Evolutionary conservation across 2,888 invertebrate genomes (phyloP), one percentile per base, ranked within the genome.

Genomic region (Yponomeuta sedellus): DNA sequence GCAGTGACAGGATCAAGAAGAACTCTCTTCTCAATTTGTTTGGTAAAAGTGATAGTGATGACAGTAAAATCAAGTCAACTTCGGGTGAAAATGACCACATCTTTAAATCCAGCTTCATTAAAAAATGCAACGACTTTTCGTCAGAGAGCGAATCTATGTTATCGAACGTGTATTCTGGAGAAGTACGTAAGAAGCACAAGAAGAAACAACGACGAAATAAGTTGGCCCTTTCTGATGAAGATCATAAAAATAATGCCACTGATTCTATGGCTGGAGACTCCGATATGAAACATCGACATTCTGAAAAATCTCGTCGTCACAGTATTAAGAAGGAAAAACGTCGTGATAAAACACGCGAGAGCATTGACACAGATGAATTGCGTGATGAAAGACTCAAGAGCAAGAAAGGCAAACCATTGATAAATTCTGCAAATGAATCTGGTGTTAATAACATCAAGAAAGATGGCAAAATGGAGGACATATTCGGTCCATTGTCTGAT

Each of bases 391-490:
- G 92, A 79, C 87, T 85, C 66, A 94, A 93, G 83, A 80, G 91
- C 0, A 94, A 93, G 78, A 94, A 93, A 76, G 92, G 92, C 34
- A 93, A 91, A 77, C 92, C 76, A 4, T 74, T 79, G 1, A 78
- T 75, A 68, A 77, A 73, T 65, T 71, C 74, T 20, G 80, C 79
- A 71, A 89, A 88, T 65, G 72, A 91, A 61, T 71, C 73, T n/a
- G 67, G 77, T 67, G 72, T 79, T 25, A 85, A 76, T 71, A 80
- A 76, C 66, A 75, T 82, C 0, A 94, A 95, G 73, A 94, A 95
- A 69, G 95, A 95, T 72, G 96, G 94, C 34, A 95, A 96, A 83
- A 96, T 97, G 95, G 96, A 97, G 81, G 96, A 96, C 73, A 97
- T 97, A 69, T 97, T 97, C 83, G 97, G 97, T 0, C 96, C 96